phyloP scores from a whole-genome alignment of 2,888 invertebrate species.

The Mythimna ferrago region DNA sequence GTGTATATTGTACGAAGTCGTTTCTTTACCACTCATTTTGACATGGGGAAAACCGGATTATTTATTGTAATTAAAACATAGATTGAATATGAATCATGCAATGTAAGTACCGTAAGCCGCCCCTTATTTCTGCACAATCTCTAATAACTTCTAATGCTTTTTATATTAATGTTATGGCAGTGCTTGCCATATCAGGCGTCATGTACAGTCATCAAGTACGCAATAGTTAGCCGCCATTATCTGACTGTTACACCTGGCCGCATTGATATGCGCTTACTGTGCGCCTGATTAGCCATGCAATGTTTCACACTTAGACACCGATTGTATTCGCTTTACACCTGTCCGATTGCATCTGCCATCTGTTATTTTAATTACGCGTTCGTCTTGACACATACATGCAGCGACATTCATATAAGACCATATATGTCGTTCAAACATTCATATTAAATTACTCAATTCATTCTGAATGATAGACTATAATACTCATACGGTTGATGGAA shows the following conservation, averaged over 20 bases:
- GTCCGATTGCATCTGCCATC: conserved; percentile 63
- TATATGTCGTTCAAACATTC: conserved; percentile 1
- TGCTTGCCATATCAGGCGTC: conserved; percentile 65
- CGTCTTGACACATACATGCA: conserved; percentile 29
- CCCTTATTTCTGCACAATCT: conserved; percentile 14
- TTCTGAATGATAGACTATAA: conserved; percentile 5
- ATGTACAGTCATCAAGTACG: conserved; percentile 70
- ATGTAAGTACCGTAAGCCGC: background rate
- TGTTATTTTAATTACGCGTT: conserved; percentile 59
- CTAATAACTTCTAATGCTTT: conserved; percentile 24
- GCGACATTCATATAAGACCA: conserved; percentile 7
- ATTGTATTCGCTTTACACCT: conserved; percentile 74
- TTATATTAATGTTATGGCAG: conserved; percentile 40
- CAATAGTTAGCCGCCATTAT: conserved; percentile 72
- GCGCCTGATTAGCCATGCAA: conserved; percentile 80
- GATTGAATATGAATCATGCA: background rate
- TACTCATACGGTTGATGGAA: conserved; percentile 22
- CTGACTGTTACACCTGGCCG: conserved; percentile 81
- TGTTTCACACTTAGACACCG: conserved; percentile 73
- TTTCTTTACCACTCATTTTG: background rate
- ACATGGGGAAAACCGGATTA: background rate
- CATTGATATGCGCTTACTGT: conserved; percentile 79
- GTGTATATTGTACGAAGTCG: background rate
- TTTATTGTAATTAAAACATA: conserved; percentile 6
- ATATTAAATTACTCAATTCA: conserved; percentile 27